Evolutionary conservation across 30 jellyfish, hydroid and myxozoan species (phyloP), one percentile per base, ranked within the genome.

Genomic region (Clytia hemisphaerica): DNA sequence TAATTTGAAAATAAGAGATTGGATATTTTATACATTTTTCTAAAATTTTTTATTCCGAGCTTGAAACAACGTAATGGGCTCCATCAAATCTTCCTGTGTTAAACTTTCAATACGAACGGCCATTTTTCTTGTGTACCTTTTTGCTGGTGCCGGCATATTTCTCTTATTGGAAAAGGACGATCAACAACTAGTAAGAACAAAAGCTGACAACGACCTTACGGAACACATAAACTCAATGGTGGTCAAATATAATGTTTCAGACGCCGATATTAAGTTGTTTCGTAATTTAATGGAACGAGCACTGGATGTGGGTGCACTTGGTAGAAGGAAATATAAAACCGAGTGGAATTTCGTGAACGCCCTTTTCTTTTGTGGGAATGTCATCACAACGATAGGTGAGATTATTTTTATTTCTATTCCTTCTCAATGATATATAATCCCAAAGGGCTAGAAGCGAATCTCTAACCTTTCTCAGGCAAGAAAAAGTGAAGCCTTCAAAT

Each of bases 361-460:
- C 4, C 77, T 84, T 65, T 77, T 84, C 88, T 84, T 84, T 59
- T 84, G 83, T 61, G 95, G 93, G 40, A 84, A 84, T 33, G 91
- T 84, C 19, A 88, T 84, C 35, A 84, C 95, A 24, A 84, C 95
- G 2, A 84, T 84, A 3, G 95, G 95, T 84, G 65, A 68, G 91
- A 18, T 10, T 2, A 9, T 7, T 40, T n/a, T n/a, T n/a, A n/a
- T n/a, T n/a, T n/a, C n/a, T n/a, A n/a, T n/a, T n/a, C n/a, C n/a
- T n/a, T n/a, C n/a, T n/a, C n/a, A n/a, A n/a, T n/a, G n/a, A n/a
- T n/a, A n/a, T n/a, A n/a, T n/a, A n/a, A n/a, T n/a, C n/a, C n/a
- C n/a, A n/a, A n/a, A n/a, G n/a, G n/a, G n/a, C n/a, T n/a, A n/a
- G n/a, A n/a, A n/a, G n/a, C n/a, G n/a, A n/a, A n/a, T n/a, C n/a